phyloP scores from a whole-genome alignment of 2,113 vertebrate genomes.

The Entomyzon cyanotis region DNA sequence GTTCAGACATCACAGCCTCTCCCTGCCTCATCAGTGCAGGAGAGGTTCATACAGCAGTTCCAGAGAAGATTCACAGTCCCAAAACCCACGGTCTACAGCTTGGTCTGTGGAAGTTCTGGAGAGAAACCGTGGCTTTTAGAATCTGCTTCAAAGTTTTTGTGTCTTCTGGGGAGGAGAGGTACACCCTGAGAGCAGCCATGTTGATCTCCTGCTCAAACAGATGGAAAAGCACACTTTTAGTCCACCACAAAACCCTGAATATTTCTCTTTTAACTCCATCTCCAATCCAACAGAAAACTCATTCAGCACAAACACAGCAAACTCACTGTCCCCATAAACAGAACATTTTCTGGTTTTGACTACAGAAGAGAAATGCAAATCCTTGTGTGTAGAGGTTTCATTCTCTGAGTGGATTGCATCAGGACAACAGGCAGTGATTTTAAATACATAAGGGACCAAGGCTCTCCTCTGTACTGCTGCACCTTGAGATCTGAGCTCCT shows the following conservation, averaged over 20 bases:
- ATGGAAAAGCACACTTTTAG: not conserved
- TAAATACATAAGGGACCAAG: not conserved
- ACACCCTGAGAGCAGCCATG: not conserved
- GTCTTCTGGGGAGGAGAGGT: not conserved
- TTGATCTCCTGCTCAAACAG: not conserved
- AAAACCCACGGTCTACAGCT: not conserved
- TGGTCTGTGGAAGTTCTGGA: not conserved
- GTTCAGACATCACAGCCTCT: slow-evolving; percentile 2
- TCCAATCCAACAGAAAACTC: not conserved
- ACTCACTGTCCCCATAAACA: not conserved
- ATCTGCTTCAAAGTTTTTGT: not conserved
- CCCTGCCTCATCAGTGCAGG: not conserved
- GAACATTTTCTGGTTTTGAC: not conserved
- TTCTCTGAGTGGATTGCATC: not conserved
- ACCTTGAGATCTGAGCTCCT: not conserved
- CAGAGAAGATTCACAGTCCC: not conserved
- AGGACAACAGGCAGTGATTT: not conserved
- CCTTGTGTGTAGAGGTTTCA: not conserved
- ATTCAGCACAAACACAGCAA: not conserved
- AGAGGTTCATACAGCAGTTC: not conserved
- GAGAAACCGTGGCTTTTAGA: not conserved
- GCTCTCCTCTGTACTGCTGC: not conserved
- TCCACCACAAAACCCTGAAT: not conserved
- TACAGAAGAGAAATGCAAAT: not conserved
- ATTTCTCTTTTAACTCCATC: not conserved